Evolutionary conservation across 2,113 vertebrate genomes (phyloP).

Genomic region (Nannobrachium achirus): DNA sequence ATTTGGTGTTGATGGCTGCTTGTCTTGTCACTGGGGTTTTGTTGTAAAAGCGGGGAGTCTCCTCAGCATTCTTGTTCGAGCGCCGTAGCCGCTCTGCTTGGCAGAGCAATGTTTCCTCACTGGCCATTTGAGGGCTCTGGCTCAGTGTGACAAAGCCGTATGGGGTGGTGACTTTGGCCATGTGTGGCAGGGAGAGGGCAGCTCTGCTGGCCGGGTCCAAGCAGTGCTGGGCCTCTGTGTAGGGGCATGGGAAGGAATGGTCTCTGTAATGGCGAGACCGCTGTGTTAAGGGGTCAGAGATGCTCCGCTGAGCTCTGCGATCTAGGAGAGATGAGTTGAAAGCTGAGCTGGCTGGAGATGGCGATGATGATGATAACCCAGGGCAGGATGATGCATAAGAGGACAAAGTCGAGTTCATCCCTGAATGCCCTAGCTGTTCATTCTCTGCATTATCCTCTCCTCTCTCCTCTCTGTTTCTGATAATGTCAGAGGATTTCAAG

Average conservation of each 20-base stretch:
- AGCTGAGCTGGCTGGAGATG: constrained; percentile 20
- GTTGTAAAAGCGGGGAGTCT: neutral
- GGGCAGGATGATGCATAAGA: neutral
- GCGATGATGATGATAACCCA: constrained; percentile 32
- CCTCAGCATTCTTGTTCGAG: constrained; percentile 35
- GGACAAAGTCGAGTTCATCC: constrained; percentile 8
- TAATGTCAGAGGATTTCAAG: constrained; percentile 20
- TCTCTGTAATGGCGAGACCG: constrained; percentile 35
- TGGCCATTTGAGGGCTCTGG: constrained; percentile 81
- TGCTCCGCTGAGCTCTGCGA: constrained; percentile 12
- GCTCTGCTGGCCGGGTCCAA: constrained; percentile 65
- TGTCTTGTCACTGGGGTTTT: constrained; percentile 33
- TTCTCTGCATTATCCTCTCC: constrained; percentile 34
- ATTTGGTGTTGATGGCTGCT: constrained; percentile 1
- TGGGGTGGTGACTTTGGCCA: constrained; percentile 74
- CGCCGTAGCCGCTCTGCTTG: constrained; percentile 49
- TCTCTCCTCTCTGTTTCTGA: constrained; percentile 22
- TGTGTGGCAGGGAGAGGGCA: constrained; percentile 77
- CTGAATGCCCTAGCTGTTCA: constrained; percentile 10
- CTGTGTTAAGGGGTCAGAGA: constrained; percentile 41
- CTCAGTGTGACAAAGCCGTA: constrained; percentile 79
- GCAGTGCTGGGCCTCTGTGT: constrained; percentile 53
- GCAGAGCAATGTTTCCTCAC: constrained; percentile 80
- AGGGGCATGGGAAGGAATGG: neutral
- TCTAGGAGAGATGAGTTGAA: neutral